Evolutionary conservation across 1,140 invertebrate species (phyloP).

Genomic region (Neoseiulus cucumeris): DNA sequence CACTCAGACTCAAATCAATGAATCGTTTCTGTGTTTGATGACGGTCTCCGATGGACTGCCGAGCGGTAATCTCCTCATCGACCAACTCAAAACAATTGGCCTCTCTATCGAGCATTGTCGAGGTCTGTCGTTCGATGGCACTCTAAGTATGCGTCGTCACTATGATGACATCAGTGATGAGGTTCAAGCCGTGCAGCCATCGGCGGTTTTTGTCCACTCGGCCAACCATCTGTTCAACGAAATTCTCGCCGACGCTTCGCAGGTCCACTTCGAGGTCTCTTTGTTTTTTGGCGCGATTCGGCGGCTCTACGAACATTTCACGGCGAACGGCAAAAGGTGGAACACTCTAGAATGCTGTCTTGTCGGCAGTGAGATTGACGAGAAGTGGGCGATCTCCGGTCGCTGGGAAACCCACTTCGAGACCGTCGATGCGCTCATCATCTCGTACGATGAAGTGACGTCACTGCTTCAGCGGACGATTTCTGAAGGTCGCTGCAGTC

Average conservation of each 20-base stretch:
- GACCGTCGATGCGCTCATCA: neutral
- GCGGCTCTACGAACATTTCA: neutral
- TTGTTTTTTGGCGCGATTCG: neutral
- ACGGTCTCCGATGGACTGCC: neutral
- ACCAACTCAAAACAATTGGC: neutral
- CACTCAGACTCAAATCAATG: neutral
- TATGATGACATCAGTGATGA: constrained; percentile 2
- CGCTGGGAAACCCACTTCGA: constrained; percentile 3
- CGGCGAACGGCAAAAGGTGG: neutral
- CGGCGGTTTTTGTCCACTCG: neutral
- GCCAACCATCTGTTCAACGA: neutral
- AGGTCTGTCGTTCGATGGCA: constrained; percentile 3
- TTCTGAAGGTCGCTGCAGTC: neutral
- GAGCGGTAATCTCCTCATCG: neutral
- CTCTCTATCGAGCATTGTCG: neutral
- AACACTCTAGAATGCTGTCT: neutral
- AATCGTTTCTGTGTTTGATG: neutral
- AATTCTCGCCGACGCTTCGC: neutral
- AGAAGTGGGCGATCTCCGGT: neutral
- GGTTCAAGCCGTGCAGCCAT: neutral
- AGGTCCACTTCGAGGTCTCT: neutral
- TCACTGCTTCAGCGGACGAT: neutral
- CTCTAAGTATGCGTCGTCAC: neutral
- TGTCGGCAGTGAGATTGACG: constrained; percentile 2
- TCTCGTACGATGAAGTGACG: neutral